Percentiles rank a stretch among this genome's conserved stretches.
Conservation (phyloP, 1,140 invertebrate genomes). For the Dermatophagoides farinae region DNA sequence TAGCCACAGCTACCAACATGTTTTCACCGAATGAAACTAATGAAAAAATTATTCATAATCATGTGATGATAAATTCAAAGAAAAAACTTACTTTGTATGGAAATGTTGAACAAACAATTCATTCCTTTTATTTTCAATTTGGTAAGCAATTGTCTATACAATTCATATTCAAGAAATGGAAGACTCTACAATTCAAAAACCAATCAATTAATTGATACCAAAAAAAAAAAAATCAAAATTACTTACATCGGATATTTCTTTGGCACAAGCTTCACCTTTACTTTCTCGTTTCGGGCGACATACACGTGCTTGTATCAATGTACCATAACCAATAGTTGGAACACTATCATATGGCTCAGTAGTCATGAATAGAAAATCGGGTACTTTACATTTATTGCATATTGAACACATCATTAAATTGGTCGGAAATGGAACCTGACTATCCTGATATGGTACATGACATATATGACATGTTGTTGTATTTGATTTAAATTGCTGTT, state of each 20-base stretch:
- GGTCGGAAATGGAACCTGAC: constrained; percentile 45
- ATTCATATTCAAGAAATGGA: constrained; percentile 85
- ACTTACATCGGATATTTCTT: constrained; percentile 57
- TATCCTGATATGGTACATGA: constrained; percentile 56
- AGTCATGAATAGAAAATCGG: constrained; percentile 70
- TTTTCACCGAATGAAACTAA: constrained; percentile 61
- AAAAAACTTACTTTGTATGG: constrained; percentile 34
- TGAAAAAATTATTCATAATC: not conserved
- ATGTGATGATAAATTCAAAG: not conserved
- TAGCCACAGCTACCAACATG: constrained; percentile 36
- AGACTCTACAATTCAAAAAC: constrained; percentile 27
- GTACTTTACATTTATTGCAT: constrained; percentile 60
- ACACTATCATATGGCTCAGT: constrained; percentile 58
- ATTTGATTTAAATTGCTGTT: not conserved
- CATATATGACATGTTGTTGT: constrained; percentile 32
- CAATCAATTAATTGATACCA: not conserved
- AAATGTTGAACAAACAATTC: constrained; percentile 72
- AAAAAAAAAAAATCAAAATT: too few relatives aligned
- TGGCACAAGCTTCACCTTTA: constrained; percentile 64
- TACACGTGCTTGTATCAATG: constrained; percentile 38
- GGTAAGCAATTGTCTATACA: constrained; percentile 71
- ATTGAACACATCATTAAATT: constrained; percentile 41
- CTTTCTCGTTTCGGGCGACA: constrained; percentile 54
- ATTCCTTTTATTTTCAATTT: constrained; percentile 74
- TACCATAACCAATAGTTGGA: constrained; percentile 47